A percentile compares a stretch with the other conserved stretches of the same genome.
phyloP scores from a whole-genome alignment of 2,113 vertebrate species.

The Istiophorus platypterus region DNA sequence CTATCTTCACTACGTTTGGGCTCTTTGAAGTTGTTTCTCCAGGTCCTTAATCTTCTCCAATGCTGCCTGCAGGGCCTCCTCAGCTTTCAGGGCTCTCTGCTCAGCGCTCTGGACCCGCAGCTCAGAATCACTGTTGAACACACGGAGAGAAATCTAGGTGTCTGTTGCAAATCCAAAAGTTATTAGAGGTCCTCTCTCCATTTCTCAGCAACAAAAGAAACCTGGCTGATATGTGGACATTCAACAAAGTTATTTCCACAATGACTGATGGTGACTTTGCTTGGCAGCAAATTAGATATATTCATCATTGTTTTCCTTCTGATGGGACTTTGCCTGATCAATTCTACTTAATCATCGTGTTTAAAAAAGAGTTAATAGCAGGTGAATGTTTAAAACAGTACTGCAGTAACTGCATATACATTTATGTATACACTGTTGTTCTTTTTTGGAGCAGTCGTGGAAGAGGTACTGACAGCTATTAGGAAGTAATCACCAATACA shows the following conservation, averaged over 20 bases:
- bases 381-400: no score
- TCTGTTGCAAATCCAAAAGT: background rate
- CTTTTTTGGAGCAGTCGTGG: background rate
- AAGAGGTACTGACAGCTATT: background rate
- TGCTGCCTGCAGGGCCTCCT: slow-evolving; percentile 86
- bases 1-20: slow-evolving; percentile 45
- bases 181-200: background rate
- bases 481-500: no score
- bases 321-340: no score
- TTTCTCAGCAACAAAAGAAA: background rate
- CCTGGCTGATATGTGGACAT: background rate
- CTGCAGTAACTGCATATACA: no score
- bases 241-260: background rate
- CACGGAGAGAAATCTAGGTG: background rate
- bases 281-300: no score
- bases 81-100: slow-evolving; percentile 82
- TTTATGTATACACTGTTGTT: no score
- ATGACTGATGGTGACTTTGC: background rate
- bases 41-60: slow-evolving; percentile 86
- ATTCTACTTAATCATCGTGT: no score
- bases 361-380: no score
- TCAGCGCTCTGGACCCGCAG: slow-evolving; percentile 80
- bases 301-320: background rate
- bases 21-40: slow-evolving; percentile 78
- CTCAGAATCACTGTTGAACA: slow-evolving; percentile 76